These are phyloP conservation scores for Luidia sarsii DNA, from an alignment of 53 echinoderm and acorn worm species.

Conservation along the genomic window DNA sequence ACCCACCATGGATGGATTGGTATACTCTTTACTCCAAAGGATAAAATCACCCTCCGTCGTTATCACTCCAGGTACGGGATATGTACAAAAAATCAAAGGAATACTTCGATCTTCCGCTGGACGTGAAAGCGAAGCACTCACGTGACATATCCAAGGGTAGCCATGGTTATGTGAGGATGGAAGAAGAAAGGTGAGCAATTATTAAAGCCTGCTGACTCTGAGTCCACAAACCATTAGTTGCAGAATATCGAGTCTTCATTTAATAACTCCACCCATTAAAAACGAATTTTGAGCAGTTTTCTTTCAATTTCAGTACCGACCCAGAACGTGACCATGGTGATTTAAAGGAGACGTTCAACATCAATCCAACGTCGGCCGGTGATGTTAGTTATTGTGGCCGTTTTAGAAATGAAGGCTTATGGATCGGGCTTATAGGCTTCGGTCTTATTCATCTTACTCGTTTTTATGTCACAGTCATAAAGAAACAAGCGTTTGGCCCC, in stretches of 20 bases:
- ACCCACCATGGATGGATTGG: no score
- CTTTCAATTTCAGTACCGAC: constrained; percentile 41
- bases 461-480: no score
- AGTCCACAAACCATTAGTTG: no score
- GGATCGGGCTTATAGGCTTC: no score
- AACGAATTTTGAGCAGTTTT: constrained; percentile 20
- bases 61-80: constrained; percentile 7
- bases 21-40: not conserved
- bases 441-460: no score
- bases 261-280: no score
- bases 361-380: constrained; percentile 13
- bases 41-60: not conserved
- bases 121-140: constrained; percentile 7
- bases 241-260: no score
- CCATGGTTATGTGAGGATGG: constrained; percentile 68
- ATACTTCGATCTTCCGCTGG: constrained; percentile 19
- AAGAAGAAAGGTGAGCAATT: constrained; percentile 38
- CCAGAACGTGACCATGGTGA: constrained; percentile 60
- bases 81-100: constrained; percentile 14
- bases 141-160: constrained; percentile 27
- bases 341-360: constrained; percentile 78
- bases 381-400: constrained; percentile 24
- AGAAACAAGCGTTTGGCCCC: no score
- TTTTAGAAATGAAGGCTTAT: no score
- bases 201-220: no score